These are phyloP conservation scores for Drosophila repletoides DNA, from an alignment of 1,140 invertebrate species.

Conservation along the genomic window DNA sequence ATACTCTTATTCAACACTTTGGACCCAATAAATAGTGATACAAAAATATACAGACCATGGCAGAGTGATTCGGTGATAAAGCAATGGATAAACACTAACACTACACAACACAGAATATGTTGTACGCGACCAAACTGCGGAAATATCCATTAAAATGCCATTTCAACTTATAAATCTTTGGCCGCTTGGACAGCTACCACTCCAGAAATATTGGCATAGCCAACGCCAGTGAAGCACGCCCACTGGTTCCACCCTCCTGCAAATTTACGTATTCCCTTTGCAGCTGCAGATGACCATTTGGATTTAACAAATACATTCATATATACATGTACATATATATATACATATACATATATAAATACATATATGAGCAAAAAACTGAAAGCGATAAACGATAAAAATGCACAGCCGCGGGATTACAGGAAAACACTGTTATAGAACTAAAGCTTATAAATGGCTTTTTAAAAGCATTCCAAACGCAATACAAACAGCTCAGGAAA, in stretches of 20 bases:
- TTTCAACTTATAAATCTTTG: slow-evolving; percentile 76
- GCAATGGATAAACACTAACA: slow-evolving; percentile 23
- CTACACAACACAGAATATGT: slow-evolving; percentile 62
- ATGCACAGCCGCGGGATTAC: slow-evolving; percentile 44
- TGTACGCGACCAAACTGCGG: slow-evolving; percentile 62
- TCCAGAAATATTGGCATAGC: neutral
- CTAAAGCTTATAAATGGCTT: slow-evolving; percentile 71
- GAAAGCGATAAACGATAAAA: slow-evolving; percentile 37
- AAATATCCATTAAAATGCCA: slow-evolving; percentile 81
- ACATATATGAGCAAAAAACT: slow-evolving; percentile 22
- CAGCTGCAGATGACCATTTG: slow-evolving; percentile 54
- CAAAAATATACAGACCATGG: neutral
- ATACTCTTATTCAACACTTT: neutral
- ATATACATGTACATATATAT: neutral
- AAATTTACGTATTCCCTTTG: slow-evolving; percentile 60
- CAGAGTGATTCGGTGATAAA: slow-evolving; percentile 6
- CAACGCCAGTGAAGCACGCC: slow-evolving; percentile 12
- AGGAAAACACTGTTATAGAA: slow-evolving; percentile 64
- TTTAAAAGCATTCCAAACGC: slow-evolving; percentile 70
- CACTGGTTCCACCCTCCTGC: neutral
- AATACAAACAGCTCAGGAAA: slow-evolving; percentile 51
- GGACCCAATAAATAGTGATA: neutral
- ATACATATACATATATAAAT: neutral
- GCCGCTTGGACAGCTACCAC: slow-evolving; percentile 24
- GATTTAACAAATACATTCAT: slow-evolving; percentile 56